Conservation (phyloP, 2,888 invertebrate genomes). For the Perizoma flavofasciatum region DNA sequence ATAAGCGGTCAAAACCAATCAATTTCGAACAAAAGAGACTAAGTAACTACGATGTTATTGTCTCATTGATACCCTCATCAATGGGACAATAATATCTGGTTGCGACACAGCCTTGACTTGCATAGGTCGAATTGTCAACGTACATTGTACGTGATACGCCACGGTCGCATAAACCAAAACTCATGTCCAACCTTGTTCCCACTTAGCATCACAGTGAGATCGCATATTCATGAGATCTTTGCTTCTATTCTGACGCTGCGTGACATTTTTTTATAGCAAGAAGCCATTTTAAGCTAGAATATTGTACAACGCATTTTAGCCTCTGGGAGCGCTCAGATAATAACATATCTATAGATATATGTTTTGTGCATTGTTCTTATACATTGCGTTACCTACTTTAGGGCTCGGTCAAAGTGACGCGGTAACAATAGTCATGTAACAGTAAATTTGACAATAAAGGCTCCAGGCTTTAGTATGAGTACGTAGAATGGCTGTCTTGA, state of each 20-base stretch:
- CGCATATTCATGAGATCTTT: constrained; percentile 44
- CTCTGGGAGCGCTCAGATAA: no score
- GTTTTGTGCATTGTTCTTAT: no score
- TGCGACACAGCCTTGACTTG: constrained; percentile 44
- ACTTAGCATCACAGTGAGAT: constrained; percentile 46
- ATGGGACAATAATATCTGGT: constrained; percentile 36
- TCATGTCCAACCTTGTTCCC: constrained; percentile 48
- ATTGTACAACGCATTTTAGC: no score
- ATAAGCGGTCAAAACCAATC: constrained; percentile 33
- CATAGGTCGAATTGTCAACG: constrained; percentile 31
- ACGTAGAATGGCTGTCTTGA: no score
- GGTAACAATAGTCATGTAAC: no score
- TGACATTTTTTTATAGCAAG: not conserved
- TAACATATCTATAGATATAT: no score
- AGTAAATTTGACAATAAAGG: no score
- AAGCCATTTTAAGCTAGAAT: not conserved
- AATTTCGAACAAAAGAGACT: constrained; percentile 24
- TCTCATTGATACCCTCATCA: constrained; percentile 24
- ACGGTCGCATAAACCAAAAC: constrained; percentile 42
- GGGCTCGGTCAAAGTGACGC: no score
- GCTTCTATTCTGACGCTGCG: constrained; percentile 24
- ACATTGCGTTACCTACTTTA: no score
- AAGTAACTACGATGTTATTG: not conserved
- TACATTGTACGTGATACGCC: constrained; percentile 36
- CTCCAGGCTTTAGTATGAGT: no score